Evolutionary conservation across 1,140 invertebrate genomes (phyloP).

Genomic region (Lepidostoma basale): DNA sequence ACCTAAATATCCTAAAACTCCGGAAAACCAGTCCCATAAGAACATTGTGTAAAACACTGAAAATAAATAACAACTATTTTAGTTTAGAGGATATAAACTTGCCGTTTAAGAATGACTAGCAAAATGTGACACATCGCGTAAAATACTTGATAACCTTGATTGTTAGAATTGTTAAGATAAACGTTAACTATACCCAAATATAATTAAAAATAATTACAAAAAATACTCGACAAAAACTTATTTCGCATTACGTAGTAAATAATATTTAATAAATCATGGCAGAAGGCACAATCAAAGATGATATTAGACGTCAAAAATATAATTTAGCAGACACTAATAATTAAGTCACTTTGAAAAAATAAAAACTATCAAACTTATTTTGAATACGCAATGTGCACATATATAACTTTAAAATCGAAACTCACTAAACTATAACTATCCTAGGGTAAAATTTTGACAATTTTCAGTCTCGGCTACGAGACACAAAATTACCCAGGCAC

Average conservation of each 20-base stretch:
- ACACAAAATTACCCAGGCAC: conserved; percentile 38
- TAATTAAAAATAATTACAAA: too few species aligned
- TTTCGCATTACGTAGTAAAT: not conserved
- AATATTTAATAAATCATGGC: conserved; percentile 22
- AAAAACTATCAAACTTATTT: not conserved
- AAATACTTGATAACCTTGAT: conserved; percentile 30
- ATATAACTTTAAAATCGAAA: conserved; percentile 10
- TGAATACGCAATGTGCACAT: not conserved
- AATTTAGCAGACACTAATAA: conserved; percentile 1
- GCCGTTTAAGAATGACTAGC: conserved; percentile 24
- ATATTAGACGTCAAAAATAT: conserved; percentile 30
- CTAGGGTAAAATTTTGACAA: conserved; percentile 33
- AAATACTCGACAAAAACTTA: not conserved
- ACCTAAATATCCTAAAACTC: conserved; percentile 95
- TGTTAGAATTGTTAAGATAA: too few species aligned
- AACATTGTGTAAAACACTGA: conserved; percentile 76
- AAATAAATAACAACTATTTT: conserved; percentile 22
- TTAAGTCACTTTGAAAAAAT: not conserved
- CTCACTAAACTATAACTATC: conserved; percentile 36
- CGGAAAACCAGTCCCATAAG: conserved; percentile 97
- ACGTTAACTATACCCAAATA: not conserved
- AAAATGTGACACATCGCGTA: conserved; percentile 14
- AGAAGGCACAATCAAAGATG: conserved; percentile 21
- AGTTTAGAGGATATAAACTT: too few species aligned
- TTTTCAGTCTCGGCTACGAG: conserved; percentile 23